phyloP scores from a whole-genome alignment of 2,113 vertebrate genomes.

The Octodon degus region DNA sequence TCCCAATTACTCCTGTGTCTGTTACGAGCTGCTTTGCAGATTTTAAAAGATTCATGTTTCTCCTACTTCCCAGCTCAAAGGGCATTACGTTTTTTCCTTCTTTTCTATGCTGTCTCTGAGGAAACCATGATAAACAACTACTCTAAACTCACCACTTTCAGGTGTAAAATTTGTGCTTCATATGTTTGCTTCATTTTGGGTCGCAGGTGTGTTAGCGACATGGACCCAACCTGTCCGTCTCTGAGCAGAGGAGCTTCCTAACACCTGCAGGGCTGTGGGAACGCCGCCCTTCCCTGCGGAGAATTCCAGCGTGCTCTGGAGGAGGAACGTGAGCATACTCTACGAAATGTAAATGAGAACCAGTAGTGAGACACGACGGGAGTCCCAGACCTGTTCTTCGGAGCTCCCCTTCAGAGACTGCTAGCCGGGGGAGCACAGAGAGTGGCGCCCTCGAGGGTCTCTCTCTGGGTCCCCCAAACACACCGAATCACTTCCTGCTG shows the following conservation, averaged over 20 bases:
- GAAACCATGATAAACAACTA: neutral
- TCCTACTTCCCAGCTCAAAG: neutral
- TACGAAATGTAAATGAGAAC: neutral
- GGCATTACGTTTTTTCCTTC: neutral
- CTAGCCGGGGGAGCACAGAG: neutral
- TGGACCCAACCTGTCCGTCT: neutral
- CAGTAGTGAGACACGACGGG: no score
- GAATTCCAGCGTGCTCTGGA: neutral
- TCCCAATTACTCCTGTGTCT: neutral
- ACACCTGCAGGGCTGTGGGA: neutral
- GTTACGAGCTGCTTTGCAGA: neutral
- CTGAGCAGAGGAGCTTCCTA: no score
- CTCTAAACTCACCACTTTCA: neutral
- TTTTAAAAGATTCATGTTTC: conserved; percentile 9
- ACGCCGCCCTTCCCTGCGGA: neutral
- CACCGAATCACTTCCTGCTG: no score
- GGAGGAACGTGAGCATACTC: neutral
- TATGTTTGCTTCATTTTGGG: neutral
- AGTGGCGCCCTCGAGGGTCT: accelerated
- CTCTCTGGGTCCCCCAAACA: accelerated
- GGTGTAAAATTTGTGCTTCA: neutral
- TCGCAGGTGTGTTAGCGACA: neutral
- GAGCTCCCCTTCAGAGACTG: neutral
- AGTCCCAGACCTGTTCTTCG: neutral
- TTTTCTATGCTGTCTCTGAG: neutral